phyloP scores from a whole-genome alignment of 2,797 vertebrate species.

The Hypotaenidia philippensis region DNA sequence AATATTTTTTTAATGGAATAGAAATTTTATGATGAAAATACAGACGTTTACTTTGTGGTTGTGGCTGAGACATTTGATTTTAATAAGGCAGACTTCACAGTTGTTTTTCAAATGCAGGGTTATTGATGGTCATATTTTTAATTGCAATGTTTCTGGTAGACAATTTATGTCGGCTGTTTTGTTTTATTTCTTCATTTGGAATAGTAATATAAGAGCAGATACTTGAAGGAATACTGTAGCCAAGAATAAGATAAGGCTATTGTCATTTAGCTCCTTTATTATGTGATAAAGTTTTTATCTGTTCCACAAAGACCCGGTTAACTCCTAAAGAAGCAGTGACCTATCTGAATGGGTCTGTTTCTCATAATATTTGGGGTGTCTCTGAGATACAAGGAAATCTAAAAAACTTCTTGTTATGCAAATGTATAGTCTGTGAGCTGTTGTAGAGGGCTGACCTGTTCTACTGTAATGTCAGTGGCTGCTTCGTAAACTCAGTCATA shows the following conservation, averaged over 20 bases:
- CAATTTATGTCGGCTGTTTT: not conserved
- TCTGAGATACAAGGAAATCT: not conserved
- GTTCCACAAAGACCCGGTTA: not conserved
- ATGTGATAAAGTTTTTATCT: not conserved
- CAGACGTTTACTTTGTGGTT: not conserved
- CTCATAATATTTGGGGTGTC: not conserved
- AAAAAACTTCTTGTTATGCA: not conserved
- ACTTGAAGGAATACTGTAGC: not conserved
- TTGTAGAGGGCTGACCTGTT: not conserved
- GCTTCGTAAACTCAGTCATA: not conserved
- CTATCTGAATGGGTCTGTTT: not conserved
- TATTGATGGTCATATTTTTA: slow-evolving; percentile 21
- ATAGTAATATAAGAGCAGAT: not conserved
- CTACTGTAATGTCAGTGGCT: not conserved
- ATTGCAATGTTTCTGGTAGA: not conserved
- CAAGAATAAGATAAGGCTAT: not conserved
- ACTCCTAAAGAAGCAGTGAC: not conserved
- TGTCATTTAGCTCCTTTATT: not conserved
- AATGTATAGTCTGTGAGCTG: not conserved
- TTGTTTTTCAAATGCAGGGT: not conserved
- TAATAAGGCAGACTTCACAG: not conserved
- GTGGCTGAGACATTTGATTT: not conserved
- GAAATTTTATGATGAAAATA: not conserved
- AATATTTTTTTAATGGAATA: not conserved
- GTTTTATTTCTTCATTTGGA: not conserved